Percentiles rank a stretch among this genome's conserved stretches.
Conservation (phyloP, 2,113 vertebrate species). For the Hippocampus zosterae region DNA sequence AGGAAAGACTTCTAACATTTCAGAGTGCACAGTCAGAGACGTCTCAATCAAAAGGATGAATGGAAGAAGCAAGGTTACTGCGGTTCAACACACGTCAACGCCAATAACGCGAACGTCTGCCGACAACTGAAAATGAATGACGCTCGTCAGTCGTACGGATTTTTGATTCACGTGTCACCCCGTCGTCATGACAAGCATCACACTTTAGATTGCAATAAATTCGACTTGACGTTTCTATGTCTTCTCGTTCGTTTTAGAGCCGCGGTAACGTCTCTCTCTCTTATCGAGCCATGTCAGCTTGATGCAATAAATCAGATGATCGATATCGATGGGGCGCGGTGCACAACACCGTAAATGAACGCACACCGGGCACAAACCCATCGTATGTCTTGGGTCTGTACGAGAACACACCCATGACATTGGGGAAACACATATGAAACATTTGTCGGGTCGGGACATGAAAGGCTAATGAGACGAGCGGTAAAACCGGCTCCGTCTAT, state of each 20-base stretch:
- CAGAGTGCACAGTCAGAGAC: neutral
- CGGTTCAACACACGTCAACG: neutral
- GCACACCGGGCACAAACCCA: neutral
- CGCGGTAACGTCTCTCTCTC: neutral
- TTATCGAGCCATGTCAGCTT: slow-evolving; percentile 10
- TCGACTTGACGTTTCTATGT: too few species aligned
- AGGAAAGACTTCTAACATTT: neutral
- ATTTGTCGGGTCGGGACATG: neutral
- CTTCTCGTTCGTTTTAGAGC: neutral
- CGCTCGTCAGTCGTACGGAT: neutral
- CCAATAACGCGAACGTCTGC: neutral
- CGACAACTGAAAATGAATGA: neutral
- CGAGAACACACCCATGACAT: fast-evolving
- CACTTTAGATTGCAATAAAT: neutral
- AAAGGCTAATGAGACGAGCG: neutral
- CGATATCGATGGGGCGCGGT: slow-evolving; percentile 42
- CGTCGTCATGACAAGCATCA: neutral
- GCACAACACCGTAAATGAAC: neutral
- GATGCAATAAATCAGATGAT: slow-evolving; percentile 29
- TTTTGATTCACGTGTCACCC: neutral
- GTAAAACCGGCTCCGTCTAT: slow-evolving; percentile 31
- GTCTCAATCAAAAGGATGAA: neutral
- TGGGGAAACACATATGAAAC: fast-evolving
- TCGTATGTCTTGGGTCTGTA: neutral
- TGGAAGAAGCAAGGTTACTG: neutral